Evolutionary conservation across 2,888 invertebrate genomes (phyloP).

Genomic region (Caenorhabditis sp.): DNA sequence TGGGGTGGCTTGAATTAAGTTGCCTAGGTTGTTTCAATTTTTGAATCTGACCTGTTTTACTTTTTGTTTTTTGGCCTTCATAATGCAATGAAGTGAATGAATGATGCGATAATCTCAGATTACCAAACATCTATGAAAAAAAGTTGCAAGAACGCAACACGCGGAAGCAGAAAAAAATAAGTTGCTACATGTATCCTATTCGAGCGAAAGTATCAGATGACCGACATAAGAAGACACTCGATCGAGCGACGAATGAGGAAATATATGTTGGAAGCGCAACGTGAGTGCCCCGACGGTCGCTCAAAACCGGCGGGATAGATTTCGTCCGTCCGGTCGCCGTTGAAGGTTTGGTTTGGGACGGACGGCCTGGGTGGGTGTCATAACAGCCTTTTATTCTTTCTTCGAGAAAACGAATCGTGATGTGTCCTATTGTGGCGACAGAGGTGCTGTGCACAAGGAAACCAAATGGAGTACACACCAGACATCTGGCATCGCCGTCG

Average conservation of each 20-base stretch:
- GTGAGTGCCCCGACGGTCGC: slow-evolving; percentile 10
- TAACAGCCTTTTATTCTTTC: slow-evolving; percentile 24
- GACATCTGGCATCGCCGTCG: slow-evolving; percentile 53
- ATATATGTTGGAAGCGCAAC: slow-evolving; percentile 22
- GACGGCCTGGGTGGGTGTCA: slow-evolving; percentile 50
- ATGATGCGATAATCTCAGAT: slow-evolving; percentile 38
- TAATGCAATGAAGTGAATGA: slow-evolving; percentile 4
- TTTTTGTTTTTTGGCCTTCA: background rate
- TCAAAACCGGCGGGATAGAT: slow-evolving; percentile 30
- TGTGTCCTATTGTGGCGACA: slow-evolving; percentile 41
- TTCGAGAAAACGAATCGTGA: slow-evolving; percentile 39
- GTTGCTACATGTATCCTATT: slow-evolving; percentile 35
- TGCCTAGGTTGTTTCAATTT: too few relatives aligned
- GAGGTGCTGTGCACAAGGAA: slow-evolving; percentile 29
- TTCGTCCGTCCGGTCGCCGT: slow-evolving; percentile 1
- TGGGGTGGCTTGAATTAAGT: too few relatives aligned
- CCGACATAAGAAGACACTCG: slow-evolving; percentile 34
- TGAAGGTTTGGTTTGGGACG: background rate
- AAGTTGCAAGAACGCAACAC: slow-evolving; percentile 13
- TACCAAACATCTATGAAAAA: slow-evolving; percentile 10
- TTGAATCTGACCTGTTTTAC: background rate
- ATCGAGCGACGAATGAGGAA: slow-evolving; percentile 19
- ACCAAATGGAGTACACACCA: slow-evolving; percentile 31
- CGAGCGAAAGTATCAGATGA: slow-evolving; percentile 48
- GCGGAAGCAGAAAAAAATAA: slow-evolving; percentile 13